Percentiles rank a stretch among this genome's conserved stretches.
Conservation (phyloP, 2,797 vertebrate species). For the Rhabdomys pumilio region DNA sequence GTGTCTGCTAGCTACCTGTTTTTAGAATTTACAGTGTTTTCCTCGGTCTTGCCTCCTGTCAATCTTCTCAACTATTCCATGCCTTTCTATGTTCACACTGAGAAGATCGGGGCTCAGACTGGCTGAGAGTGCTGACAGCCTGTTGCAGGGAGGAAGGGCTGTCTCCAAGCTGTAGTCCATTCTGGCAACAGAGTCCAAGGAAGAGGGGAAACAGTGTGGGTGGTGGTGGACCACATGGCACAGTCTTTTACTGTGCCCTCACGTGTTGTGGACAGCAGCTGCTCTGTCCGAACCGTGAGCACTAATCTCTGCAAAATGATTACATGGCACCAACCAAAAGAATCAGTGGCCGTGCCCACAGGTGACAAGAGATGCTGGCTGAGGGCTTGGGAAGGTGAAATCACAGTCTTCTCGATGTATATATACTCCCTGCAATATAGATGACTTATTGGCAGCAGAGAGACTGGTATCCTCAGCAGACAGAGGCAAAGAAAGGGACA, state of each 20-base stretch:
- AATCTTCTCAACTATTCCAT: background rate
- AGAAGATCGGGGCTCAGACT: background rate
- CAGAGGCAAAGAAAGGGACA: background rate
- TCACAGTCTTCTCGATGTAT: background rate
- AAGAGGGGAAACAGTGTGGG: background rate
- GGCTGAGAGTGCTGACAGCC: slow-evolving; percentile 26
- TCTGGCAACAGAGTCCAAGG: background rate
- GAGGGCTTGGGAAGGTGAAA: background rate
- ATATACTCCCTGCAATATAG: fast-evolving
- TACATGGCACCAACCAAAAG: background rate
- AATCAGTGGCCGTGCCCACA: background rate
- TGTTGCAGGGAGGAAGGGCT: background rate
- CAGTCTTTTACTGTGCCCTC: background rate
- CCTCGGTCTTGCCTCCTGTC: background rate
- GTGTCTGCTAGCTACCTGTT: background rate
- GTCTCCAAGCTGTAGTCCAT: slow-evolving; percentile 36
- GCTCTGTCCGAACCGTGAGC: background rate
- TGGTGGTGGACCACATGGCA: background rate
- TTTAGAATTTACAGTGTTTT: slow-evolving; percentile 23
- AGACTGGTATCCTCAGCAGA: background rate
- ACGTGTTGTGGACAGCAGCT: no score
- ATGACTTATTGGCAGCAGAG: background rate
- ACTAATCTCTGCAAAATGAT: background rate
- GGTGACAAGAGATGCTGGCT: background rate
- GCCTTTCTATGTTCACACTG: background rate